Evolutionary conservation across 2,113 vertebrate species (phyloP).

Genomic region (Ptilorrhoa leucosticta): DNA sequence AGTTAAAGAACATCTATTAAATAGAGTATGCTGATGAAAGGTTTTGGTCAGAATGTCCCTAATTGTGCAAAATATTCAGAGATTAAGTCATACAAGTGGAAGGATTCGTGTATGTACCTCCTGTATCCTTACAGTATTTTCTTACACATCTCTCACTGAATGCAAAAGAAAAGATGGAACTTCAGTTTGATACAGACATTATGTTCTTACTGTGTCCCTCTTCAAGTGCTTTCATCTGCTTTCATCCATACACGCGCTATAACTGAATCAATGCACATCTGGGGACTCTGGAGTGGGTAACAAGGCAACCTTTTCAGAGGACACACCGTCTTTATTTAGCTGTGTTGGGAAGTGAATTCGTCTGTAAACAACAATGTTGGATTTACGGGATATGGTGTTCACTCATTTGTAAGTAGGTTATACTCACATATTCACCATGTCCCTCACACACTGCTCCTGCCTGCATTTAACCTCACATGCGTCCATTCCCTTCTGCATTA

Average conservation of each 20-base stretch:
- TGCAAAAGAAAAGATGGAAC: background rate
- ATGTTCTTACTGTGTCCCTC: background rate
- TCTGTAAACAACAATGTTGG: background rate
- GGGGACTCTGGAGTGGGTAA: background rate
- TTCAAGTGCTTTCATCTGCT: background rate
- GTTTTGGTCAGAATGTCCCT: background rate
- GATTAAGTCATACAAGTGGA: background rate
- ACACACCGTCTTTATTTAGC: background rate
- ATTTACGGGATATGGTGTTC: background rate
- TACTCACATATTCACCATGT: background rate
- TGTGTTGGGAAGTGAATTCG: background rate
- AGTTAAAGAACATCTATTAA: background rate
- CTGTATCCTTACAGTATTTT: background rate
- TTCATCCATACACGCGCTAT: background rate
- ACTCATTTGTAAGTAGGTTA: background rate
- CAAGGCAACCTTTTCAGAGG: background rate
- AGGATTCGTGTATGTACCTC: background rate
- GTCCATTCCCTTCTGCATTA: background rate
- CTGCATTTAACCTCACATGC: background rate
- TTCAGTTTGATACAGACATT: background rate
- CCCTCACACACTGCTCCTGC: background rate
- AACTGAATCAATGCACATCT: background rate
- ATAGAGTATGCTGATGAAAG: background rate
- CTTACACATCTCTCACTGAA: background rate
- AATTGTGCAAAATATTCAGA: background rate